A percentile compares a stretch with the other conserved stretches of the same genome.
Evolutionary conservation across 2,797 vertebrate species (phyloP).

Genomic region (Lepilemur ruficaudatus): DNA sequence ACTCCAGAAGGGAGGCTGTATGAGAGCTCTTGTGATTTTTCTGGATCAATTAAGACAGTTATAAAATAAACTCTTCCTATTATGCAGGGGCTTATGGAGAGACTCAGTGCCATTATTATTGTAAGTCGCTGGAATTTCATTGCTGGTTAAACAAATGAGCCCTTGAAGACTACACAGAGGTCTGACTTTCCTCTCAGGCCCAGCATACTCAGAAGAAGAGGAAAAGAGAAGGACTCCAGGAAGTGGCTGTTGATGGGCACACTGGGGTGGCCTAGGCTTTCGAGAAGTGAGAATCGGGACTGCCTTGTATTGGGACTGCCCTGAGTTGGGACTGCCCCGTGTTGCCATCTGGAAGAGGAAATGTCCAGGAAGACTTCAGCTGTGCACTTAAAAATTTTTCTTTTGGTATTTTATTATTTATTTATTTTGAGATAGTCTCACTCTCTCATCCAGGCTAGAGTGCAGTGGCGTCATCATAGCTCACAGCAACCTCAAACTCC

Average conservation of each 20-base stretch:
- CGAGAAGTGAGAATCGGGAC: neutral
- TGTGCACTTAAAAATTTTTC: neutral
- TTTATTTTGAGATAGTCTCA: neutral
- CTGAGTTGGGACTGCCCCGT: neutral
- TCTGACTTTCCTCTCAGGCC: neutral
- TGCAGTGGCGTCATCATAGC: neutral
- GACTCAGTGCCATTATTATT: neutral
- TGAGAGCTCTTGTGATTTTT: neutral
- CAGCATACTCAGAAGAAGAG: neutral
- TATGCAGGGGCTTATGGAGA: neutral
- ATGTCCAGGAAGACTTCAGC: neutral
- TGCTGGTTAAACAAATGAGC: neutral
- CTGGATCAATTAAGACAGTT: neutral
- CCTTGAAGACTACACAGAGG: neutral
- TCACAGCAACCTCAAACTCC: neutral
- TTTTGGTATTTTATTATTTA: neutral
- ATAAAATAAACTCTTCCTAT: neutral
- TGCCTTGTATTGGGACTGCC: neutral
- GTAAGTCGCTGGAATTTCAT: neutral
- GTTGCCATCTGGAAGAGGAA: neutral
- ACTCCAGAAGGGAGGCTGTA: neutral
- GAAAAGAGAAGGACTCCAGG: neutral
- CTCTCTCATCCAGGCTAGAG: neutral
- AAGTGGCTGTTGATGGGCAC: neutral
- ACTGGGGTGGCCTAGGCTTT: neutral